phyloP scores from a whole-genome alignment of 2,888 invertebrate genomes.

The Stegophylla sp. region DNA sequence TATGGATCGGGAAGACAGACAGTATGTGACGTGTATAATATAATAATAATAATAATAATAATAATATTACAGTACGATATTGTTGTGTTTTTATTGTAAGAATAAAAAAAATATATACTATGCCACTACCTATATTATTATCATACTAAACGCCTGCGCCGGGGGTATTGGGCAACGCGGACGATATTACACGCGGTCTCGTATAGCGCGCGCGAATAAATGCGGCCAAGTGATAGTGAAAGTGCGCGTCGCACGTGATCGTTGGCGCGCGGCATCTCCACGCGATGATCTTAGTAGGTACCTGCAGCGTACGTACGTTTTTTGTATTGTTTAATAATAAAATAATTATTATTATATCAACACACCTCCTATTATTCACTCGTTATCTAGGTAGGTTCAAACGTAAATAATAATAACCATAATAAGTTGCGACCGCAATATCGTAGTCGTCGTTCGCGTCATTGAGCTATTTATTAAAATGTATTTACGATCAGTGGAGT shows the following conservation, averaged over 20 bases:
- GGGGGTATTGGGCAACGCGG: conserved; percentile 42
- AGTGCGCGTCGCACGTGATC: conserved; percentile 25
- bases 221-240: conserved; percentile 52
- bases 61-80: not conserved
- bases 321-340: not conserved
- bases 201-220: conserved; percentile 51
- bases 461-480: too few species aligned
- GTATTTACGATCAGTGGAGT: too few species aligned
- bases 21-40: not conserved
- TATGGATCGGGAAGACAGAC: too few species aligned
- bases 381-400: too few species aligned
- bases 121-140: too few species aligned
- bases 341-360: too few species aligned
- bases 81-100: too few species aligned
- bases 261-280: not conserved
- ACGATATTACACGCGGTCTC: conserved; percentile 47
- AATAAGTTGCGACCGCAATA: too few species aligned
- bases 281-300: conserved; percentile 13
- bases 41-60: not conserved
- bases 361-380: too few species aligned
- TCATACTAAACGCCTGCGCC: not conserved
- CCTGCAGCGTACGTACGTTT: not conserved
- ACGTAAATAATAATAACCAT: too few species aligned
- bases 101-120: not conserved
- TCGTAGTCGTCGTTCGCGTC: too few species aligned